Conservation (phyloP, 2,888 invertebrate species). For the Steinernema carpocapsae region DNA sequence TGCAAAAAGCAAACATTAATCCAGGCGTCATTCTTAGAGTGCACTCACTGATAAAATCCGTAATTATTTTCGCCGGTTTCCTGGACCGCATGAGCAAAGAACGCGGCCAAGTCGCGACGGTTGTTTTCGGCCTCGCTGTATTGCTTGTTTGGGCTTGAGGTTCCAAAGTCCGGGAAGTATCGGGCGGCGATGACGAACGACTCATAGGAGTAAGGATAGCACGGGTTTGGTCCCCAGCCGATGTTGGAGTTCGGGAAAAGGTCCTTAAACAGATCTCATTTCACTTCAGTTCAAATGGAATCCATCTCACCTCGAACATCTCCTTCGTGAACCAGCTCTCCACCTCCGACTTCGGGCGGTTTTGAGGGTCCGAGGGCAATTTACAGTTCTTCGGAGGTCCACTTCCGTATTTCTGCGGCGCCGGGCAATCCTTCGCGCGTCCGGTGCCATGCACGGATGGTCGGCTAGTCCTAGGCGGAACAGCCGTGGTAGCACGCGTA, state of each 20-base stretch:
- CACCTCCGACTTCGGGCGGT: slow-evolving; percentile 48
- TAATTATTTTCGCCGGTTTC: slow-evolving; percentile 65
- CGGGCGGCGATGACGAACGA: slow-evolving; percentile 61
- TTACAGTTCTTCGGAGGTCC: slow-evolving; percentile 50
- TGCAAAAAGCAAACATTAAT: too few relatives aligned
- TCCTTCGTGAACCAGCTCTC: slow-evolving; percentile 58
- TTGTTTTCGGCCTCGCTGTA: slow-evolving; percentile 56
- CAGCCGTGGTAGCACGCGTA: background rate
- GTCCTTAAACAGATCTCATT: too few relatives aligned
- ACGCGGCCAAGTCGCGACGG: slow-evolving; percentile 60
- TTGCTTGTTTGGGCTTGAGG: slow-evolving; percentile 51
- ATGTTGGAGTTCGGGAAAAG: slow-evolving; percentile 62
- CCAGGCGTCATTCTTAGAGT: background rate
- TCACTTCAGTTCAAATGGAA: too few relatives aligned
- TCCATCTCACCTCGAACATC: slow-evolving; percentile 47
- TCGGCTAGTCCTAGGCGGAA: background rate
- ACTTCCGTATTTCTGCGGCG: slow-evolving; percentile 45
- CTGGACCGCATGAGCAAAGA: slow-evolving; percentile 63
- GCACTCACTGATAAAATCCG: slow-evolving; percentile 51
- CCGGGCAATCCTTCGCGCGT: slow-evolving; percentile 41
- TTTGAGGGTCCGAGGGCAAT: slow-evolving; percentile 53
- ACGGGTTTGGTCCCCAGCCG: slow-evolving; percentile 60
- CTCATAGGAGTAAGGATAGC: slow-evolving; percentile 63
- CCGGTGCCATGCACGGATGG: background rate
- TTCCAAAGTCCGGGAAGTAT: slow-evolving; percentile 62